These are phyloP conservation scores for Gallinago solitaria DNA, from an alignment of 2,797 vertebrate genomes.

Conservation along the genomic window DNA sequence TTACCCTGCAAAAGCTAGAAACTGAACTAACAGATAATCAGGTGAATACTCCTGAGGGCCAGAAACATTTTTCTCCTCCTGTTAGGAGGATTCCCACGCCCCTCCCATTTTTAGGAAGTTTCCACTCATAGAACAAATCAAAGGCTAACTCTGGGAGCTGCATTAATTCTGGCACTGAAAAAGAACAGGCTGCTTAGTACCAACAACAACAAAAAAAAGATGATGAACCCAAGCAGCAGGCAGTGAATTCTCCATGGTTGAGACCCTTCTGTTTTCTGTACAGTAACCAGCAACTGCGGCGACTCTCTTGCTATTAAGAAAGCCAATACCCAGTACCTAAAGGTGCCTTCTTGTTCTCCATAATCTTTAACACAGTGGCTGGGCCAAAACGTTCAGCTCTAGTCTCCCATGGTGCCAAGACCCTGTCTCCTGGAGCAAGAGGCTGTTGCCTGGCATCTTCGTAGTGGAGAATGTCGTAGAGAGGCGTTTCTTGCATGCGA, in stretches of 20 bases:
- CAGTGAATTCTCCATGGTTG: not conserved
- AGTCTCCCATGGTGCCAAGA: slow-evolving; percentile 68
- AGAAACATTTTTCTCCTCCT: not conserved
- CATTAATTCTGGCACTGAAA: not conserved
- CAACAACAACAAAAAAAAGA: not conserved
- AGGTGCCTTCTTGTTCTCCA: not conserved
- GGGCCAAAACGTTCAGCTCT: slow-evolving; percentile 64
- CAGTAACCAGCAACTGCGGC: accelerated
- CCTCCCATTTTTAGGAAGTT: not conserved
- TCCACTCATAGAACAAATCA: not conserved
- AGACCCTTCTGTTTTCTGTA: not conserved
- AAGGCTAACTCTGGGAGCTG: not conserved
- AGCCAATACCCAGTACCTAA: slow-evolving; percentile 45
- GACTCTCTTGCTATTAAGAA: not conserved
- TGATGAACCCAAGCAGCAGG: not conserved
- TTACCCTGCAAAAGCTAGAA: not conserved
- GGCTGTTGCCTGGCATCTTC: slow-evolving; percentile 54
- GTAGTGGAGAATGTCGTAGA: slow-evolving; percentile 64
- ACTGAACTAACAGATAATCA: not conserved
- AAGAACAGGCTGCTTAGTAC: not conserved
- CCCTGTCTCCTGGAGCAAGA: slow-evolving; percentile 62
- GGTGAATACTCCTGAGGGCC: not conserved
- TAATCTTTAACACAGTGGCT: slow-evolving; percentile 64
- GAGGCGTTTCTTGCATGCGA: slow-evolving; percentile 52
- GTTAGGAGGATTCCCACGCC: accelerated